Conservation (phyloP, 2,797 vertebrate species). For the Adrianichthys oophorus region DNA sequence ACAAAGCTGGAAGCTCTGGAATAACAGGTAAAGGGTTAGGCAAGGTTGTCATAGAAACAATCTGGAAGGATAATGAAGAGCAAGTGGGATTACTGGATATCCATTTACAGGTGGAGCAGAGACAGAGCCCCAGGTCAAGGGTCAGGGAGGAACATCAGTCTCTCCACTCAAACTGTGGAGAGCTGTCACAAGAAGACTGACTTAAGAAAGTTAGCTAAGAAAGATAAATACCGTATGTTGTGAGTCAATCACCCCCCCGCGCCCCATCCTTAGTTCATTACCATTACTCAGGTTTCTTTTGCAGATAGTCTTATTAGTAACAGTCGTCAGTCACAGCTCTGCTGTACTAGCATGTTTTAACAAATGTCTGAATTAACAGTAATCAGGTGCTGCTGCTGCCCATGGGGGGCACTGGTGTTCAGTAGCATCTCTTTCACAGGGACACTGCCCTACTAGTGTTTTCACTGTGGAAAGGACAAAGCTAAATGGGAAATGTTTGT, state of each 20-base stretch:
- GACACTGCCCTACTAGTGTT: slow-evolving; percentile 10
- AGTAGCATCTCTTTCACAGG: background rate
- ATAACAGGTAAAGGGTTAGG: slow-evolving; percentile 45
- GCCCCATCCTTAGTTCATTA: background rate
- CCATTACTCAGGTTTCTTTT: slow-evolving; percentile 29
- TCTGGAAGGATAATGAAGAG: slow-evolving; percentile 31
- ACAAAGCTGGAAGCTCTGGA: slow-evolving; percentile 14
- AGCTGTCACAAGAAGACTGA: background rate
- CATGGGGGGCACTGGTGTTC: slow-evolving; percentile 25
- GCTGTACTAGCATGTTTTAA: too few species aligned
- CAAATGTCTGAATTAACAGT: too few species aligned
- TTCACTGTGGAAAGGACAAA: background rate
- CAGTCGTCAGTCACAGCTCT: too few species aligned
- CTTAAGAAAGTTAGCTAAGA: background rate
- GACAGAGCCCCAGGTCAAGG: slow-evolving; percentile 25
- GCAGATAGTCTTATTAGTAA: slow-evolving; percentile 42
- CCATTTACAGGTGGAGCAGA: slow-evolving; percentile 56
- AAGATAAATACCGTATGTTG: slow-evolving; percentile 13
- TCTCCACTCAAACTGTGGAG: background rate
- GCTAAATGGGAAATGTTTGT: background rate
- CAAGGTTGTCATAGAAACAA: slow-evolving; percentile 74
- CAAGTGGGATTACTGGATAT: slow-evolving; percentile 57
- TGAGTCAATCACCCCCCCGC: background rate
- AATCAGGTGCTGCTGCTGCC: slow-evolving; percentile 19
- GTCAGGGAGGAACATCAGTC: slow-evolving; percentile 21